Percentiles rank a stretch among this genome's conserved stretches.
These are phyloP conservation scores for Poeciliopsis paucimaculata DNA, from an alignment of 2,797 vertebrate genomes.

Conservation along the genomic window DNA sequence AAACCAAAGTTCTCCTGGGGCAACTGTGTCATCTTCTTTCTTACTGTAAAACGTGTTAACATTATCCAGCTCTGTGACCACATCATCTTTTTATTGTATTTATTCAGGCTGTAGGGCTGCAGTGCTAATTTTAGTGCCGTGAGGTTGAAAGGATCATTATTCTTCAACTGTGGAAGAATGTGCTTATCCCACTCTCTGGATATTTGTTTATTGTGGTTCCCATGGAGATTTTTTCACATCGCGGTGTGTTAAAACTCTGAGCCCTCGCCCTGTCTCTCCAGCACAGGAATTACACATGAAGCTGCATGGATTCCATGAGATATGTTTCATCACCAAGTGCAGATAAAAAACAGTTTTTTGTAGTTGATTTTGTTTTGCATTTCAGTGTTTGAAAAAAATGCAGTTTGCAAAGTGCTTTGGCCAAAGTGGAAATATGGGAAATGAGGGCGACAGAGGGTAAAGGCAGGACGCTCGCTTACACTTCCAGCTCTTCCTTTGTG, in stretches of 20 bases:
- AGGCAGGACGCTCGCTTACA: conserved; percentile 30
- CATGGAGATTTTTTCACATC: conserved; percentile 52
- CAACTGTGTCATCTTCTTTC: background rate
- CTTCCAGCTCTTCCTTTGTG: conserved; percentile 41
- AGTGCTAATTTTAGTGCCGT: background rate
- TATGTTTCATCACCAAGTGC: conserved; percentile 26
- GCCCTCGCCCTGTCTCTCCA: conserved; percentile 52
- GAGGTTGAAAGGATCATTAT: conserved; percentile 10
- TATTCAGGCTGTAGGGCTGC: background rate
- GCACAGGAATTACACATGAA: conserved; percentile 34
- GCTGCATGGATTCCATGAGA: conserved; percentile 35
- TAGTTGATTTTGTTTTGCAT: background rate
- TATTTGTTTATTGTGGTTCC: conserved; percentile 65
- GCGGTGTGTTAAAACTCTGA: conserved; percentile 31
- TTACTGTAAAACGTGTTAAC: background rate
- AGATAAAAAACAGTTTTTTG: background rate
- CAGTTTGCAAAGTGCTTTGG: background rate
- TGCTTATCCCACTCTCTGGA: conserved; percentile 2
- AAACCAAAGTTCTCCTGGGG: background rate
- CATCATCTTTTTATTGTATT: background rate
- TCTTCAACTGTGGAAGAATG: background rate
- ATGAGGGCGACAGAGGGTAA: conserved; percentile 17
- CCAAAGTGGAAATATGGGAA: conserved; percentile 8
- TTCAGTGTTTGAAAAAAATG: background rate
- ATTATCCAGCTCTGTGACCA: background rate